phyloP scores from a whole-genome alignment of 1,140 invertebrate genomes.

The Listronotus oregonensis region DNA sequence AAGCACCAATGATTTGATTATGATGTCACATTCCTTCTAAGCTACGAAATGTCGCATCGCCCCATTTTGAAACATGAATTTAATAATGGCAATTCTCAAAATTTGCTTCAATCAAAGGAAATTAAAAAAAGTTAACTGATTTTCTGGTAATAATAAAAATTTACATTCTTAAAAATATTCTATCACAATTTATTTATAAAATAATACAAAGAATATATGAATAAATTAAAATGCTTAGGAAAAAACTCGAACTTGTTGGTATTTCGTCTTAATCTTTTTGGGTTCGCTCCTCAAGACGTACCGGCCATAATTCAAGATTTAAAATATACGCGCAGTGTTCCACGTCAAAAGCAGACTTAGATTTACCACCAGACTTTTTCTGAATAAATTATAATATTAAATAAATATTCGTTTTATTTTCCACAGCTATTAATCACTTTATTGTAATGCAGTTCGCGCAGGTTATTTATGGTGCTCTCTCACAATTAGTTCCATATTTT shows the following conservation, averaged over 20 bases:
- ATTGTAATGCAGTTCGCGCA: constrained; percentile 34
- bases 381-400: constrained; percentile 50
- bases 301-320: constrained; percentile 46
- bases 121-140: too few species aligned
- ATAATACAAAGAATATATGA: too few species aligned
- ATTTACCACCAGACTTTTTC: constrained; percentile 46
- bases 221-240: not conserved
- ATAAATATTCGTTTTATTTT: constrained; percentile 44
- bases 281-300: constrained; percentile 33
- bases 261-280: constrained; percentile 36
- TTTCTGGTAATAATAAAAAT: too few species aligned
- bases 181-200: too few species aligned
- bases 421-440: constrained; percentile 39
- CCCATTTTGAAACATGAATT: too few species aligned
- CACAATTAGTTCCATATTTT: constrained; percentile 38
- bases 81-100: too few species aligned
- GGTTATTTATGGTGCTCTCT: constrained; percentile 26
- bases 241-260: constrained; percentile 26
- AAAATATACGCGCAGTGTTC: constrained; percentile 46
- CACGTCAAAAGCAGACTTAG: constrained; percentile 46
- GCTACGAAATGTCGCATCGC: too few species aligned
- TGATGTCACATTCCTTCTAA: too few species aligned
- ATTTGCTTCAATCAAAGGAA: too few species aligned
- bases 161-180: too few species aligned
- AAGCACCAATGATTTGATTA: too few species aligned